Percentiles rank a stretch among this genome's conserved stretches.
Conservation (phyloP, 2,113 vertebrate species). For the Siniperca knerii region DNA sequence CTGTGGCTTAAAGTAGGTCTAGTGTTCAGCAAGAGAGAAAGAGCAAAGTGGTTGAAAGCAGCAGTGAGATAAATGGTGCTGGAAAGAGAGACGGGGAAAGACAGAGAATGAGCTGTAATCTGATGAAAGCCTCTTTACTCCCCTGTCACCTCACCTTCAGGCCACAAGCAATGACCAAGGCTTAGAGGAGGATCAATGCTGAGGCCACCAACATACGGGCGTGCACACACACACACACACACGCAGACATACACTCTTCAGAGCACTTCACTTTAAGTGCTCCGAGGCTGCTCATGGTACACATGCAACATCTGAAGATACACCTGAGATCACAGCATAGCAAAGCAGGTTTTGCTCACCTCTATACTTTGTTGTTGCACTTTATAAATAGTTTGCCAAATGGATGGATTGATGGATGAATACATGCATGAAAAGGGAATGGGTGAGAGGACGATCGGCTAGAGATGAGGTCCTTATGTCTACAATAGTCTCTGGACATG, state of each 20-base stretch:
- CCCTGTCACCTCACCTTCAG: constrained; percentile 76
- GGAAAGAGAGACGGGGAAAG: constrained; percentile 56
- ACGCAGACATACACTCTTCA: not conserved
- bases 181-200: constrained; percentile 74
- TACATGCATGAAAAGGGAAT: not conserved
- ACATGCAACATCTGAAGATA: constrained; percentile 23
- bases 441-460: not conserved
- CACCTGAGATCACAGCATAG: not conserved
- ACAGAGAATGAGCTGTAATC: constrained; percentile 78
- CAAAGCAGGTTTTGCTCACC: not conserved
- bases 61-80: constrained; percentile 53
- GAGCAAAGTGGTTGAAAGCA: constrained; percentile 56
- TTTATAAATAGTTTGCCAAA: not conserved
- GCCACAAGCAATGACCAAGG: constrained; percentile 60
- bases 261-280: not conserved
- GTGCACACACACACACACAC: constrained; percentile 4
- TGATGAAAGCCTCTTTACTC: constrained; percentile 83
- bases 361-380: not conserved
- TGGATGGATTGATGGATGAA: not conserved
- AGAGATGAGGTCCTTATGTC: not conserved
- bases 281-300: not conserved
- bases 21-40: constrained; percentile 27
- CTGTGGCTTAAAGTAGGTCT: constrained; percentile 32
- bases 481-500: not conserved
- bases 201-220: constrained; percentile 47